Evolutionary conservation across 1,140 invertebrate species (phyloP), one percentile per base, ranked within the genome.

Genomic region (Saccostrea echinata): DNA sequence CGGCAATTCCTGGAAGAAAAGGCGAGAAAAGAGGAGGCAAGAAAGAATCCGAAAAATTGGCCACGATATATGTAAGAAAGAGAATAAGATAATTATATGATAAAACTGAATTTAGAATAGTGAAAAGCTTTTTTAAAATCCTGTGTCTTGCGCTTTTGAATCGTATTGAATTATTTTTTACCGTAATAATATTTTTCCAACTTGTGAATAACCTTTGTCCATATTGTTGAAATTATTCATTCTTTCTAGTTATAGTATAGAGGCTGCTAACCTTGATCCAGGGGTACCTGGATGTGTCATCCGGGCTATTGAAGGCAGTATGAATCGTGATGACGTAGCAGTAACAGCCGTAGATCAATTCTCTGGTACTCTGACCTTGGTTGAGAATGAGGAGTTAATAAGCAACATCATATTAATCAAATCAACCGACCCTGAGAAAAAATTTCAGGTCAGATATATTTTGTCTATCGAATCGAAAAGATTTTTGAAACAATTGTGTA

Each of bases 321-420:
- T 93, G 76, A 51, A 68, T 3, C 89, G 90, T 21, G 91, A 92
- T 27, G 92, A 93, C 86, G 80, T 94, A 13, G 87, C 89, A 24
- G 91, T 91, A 16, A 86, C 85, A 21, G 81, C 84, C 57, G 83
- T 94, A 6, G 90, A 93, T 68, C 91, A 92, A 61, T 80, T 92
- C 13, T 64, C 90, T 4, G 92, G 89, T 13, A 61, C 84, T 24
- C 33, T 93, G 33, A 85, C 81, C 0, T 84, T 94, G 27, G 76
- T 68, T 0, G 91, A 93, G 43, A 92, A 90, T n/a, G 93, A 94
- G 71, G 93, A 94, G 84, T 91, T 94, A 33, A 88, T 94, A 68
- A 93, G 93, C 86, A 93, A 94, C 83, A 92, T 94, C 18, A 88
- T 94, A 21, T 53, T 87, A 13, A 57, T 94, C 3, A 90, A 82